Base-by-base conservation (phyloP, 23 tunicate genomes). In the Diplosoma virens region DNA sequence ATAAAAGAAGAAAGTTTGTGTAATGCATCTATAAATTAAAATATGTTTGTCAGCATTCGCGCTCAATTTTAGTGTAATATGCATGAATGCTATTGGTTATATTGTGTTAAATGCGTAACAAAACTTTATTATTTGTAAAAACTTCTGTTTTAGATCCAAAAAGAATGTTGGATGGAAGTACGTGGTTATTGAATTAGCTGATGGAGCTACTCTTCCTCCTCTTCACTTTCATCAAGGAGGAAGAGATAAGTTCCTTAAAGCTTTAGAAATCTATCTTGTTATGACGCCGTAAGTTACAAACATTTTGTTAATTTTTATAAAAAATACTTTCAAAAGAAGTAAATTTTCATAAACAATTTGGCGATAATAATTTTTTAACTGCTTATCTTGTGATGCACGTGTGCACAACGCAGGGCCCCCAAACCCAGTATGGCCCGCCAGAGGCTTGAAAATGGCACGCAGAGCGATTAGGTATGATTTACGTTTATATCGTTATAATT, bases 141-240 rank as follows among this genome's bases (percentile, higher is more conserved):
- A 45, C 11, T 45, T 45, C 14, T 45, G 52, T 16, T 35, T 35
- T 5, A 87, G 95, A 52, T 89, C 96, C 25, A 84, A 75, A 25
- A 90, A 84, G 74, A 81, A 84, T 7, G 30, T 81, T 1, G 83
- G 75, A 0, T 92, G 97, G 97, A 61, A 71, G 28, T 86, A 92
- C 60, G 23, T 92, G 6, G 56, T 82, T n/a, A 36, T 92, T 2
- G 78, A 68, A 56, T 33, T 81, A 45, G 48, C 64, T 33, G 97
- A 92, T 45, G 97, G 97, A n/a, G 76, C 83, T 17, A 24, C 72
- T 4, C 67, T 92, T 2, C 97, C 97, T 3, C 37, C 92, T 21
- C 68, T 92, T 47, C 87, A 92, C 58, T 92, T 92, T 47, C 92
- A 85, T 50, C 67, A 85, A 9, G 79, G 79, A 26, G 97, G 97